Evolutionary conservation across 2,888 invertebrate genomes (phyloP), one percentile per base, ranked within the genome.

Genomic region (Dorcus parallelipipedus): DNA sequence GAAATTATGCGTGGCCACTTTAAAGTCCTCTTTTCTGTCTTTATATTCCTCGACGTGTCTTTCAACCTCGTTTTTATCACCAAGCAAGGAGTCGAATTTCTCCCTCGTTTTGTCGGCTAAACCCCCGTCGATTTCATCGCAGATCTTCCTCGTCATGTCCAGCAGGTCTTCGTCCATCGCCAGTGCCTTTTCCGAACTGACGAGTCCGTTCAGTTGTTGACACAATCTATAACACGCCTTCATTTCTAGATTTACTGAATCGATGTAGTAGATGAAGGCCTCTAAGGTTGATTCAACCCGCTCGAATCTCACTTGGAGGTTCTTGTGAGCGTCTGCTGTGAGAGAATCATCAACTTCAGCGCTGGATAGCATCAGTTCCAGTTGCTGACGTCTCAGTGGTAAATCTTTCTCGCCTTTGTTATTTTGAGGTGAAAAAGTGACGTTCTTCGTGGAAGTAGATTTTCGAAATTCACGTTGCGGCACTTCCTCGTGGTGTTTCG

Each of bases 31-130:
- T 1, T 14, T 14, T 14, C 14, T 14, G 1, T 1, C 14, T 14
- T 14, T 71, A 52, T 61, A 68, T 9, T 67, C 65, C 4, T 7
- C 38, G 9, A 65, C 47, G 38, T 62, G 49, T 26, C 52, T 41
- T 2, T 54, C 54, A 1, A 63, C 26, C 10, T 58, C 59, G 17
- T 50, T 48, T 8, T 55, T 54, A 17, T 52, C 42, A 2, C 48
- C 39, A 9, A 57, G 14, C 26, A 54, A 49, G 9, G 17, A 48
- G 17, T 39, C 47, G 8, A 65, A 43, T 33, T 59, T 61, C 17
- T 54, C 53, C 38, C 51, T 52, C 38, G 57, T 50, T 8, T 55
- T 17, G 14, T 51, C 49, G 14, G 53, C 50, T 9, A 57, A 51
- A 8, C 42, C 38, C 14, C 54, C 17, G 10, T 53, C 52, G 1